Conservation (phyloP, 1,140 invertebrate genomes). For the Nasonia longicornis region DNA sequence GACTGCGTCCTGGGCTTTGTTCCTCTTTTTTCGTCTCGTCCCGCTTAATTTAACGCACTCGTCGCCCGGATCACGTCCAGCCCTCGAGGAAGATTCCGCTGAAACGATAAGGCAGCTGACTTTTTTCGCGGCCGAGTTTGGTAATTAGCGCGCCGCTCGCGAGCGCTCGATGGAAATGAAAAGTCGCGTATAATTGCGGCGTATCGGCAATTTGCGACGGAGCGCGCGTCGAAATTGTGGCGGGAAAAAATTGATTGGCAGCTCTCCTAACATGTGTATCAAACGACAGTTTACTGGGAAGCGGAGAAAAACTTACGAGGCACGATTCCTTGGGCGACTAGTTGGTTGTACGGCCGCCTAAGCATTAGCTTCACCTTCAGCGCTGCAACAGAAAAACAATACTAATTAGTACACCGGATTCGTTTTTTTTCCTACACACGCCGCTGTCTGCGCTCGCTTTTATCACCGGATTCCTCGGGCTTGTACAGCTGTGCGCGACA, state of each 20-base stretch:
- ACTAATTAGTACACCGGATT: slow-evolving; percentile 19
- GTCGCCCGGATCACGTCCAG: background rate
- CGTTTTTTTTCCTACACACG: background rate
- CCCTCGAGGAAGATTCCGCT: slow-evolving; percentile 9
- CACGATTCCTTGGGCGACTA: slow-evolving; percentile 97
- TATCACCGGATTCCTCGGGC: background rate
- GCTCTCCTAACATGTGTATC: background rate
- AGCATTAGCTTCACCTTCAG: slow-evolving; percentile 97
- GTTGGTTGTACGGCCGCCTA: slow-evolving; percentile 91
- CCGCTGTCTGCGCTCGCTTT: background rate
- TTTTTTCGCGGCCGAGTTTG: slow-evolving; percentile 4
- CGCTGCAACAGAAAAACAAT: slow-evolving; percentile 79
- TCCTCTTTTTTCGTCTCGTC: background rate
- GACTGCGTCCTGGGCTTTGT: background rate
- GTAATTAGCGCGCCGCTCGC: background rate
- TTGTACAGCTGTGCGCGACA: too few species aligned
- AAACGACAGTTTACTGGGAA: background rate
- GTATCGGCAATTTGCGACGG: background rate
- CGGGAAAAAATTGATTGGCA: background rate
- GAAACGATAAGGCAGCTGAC: background rate
- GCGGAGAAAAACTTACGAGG: slow-evolving; percentile 87
- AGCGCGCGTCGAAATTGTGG: background rate
- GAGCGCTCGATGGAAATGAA: background rate
- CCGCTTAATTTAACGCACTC: slow-evolving; percentile 18
- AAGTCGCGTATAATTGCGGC: background rate